Base-by-base conservation (phyloP, 2,888 invertebrate genomes). In the Cataglyphis livida region DNA sequence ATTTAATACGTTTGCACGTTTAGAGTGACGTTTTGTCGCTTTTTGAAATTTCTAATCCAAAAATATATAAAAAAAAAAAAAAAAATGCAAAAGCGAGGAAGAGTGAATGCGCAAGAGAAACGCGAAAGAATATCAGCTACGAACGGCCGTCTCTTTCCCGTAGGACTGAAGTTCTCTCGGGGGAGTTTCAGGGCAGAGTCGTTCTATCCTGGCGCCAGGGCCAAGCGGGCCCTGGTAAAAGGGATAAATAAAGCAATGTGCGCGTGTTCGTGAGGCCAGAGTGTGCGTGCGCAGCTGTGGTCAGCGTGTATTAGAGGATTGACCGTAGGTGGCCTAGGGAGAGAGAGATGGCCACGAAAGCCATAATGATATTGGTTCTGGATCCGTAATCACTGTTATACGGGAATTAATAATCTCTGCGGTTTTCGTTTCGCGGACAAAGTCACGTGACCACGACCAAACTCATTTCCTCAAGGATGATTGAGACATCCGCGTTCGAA, bases 351-450 rank as follows among this genome's bases (percentile, higher is more conserved):
- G 88, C 91, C 88, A 87, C 90, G 88, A 88, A 83, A 83, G 88
- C 86, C 87, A 88, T 93, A 92, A 93, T 92, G 91, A 91, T 92
- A 93, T 93, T 90, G 91, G 89, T 89, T 89, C 89, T 88, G 90
- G 90, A 90, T 89, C 90, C 90, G 91, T 92, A 92, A 93, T 89
- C 85, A 87, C 90, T 82, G 89, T 92, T 93, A 92, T 92, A 87
- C 73, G 91, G 90, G 92, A 93, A 93, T 93, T 93, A 93, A 93
- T 93, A 92, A 93, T 91, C 88, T 86, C 89, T 92, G 91, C 91
- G 91, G 92, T 93, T 91, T 91, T 85, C 81, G 85, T 91, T 89
- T 85, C 87, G 89, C 85, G 83, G 82, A 79, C 44, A 59, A 73
- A 85, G 86, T 90, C 89, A 89, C 84, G 86, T 84, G 66, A 70